phyloP scores from a whole-genome alignment of 1,140 invertebrate species.

The Diploscapter pachys region DNA sequence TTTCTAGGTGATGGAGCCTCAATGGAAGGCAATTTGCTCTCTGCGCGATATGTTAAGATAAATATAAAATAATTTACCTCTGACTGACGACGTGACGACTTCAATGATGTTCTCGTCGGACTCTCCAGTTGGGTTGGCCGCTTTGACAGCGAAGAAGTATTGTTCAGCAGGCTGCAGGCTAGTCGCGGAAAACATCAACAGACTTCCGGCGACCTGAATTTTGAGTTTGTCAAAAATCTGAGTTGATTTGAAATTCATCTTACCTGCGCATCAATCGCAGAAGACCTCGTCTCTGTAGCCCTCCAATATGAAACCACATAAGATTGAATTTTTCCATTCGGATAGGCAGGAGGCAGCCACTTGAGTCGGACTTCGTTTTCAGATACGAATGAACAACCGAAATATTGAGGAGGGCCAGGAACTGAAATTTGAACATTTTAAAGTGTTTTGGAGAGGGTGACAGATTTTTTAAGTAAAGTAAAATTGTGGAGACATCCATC shows the following conservation, averaged over 20 bases:
- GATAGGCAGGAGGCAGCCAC: slow-evolving; percentile 89
- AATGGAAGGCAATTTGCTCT: slow-evolving; percentile 53
- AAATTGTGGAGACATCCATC: no score
- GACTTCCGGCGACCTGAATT: no score
- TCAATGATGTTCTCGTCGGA: slow-evolving; percentile 81
- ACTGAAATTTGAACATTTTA: slow-evolving; percentile 64
- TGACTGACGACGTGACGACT: slow-evolving; percentile 84
- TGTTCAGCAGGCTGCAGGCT: slow-evolving; percentile 70
- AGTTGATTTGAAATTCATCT: no score
- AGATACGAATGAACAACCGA: slow-evolving; percentile 90
- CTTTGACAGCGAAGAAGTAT: slow-evolving; percentile 86
- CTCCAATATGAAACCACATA: slow-evolving; percentile 25
- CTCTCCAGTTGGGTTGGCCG: slow-evolving; percentile 79
- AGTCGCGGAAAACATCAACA: no score
- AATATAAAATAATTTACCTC: slow-evolving; percentile 59
- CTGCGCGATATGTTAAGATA: slow-evolving; percentile 52
- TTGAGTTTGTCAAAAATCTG: no score
- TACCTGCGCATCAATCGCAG: no score
- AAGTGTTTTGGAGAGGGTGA: no score
- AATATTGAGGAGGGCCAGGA: slow-evolving; percentile 85
- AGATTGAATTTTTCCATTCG: slow-evolving; percentile 81
- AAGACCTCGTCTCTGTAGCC: background rate
- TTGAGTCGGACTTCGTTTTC: slow-evolving; percentile 77
- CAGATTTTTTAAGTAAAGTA: no score
- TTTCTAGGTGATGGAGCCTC: slow-evolving; percentile 60